Base-by-base conservation (phyloP, 2,113 vertebrate species). In the Heteronetta atricapilla region DNA sequence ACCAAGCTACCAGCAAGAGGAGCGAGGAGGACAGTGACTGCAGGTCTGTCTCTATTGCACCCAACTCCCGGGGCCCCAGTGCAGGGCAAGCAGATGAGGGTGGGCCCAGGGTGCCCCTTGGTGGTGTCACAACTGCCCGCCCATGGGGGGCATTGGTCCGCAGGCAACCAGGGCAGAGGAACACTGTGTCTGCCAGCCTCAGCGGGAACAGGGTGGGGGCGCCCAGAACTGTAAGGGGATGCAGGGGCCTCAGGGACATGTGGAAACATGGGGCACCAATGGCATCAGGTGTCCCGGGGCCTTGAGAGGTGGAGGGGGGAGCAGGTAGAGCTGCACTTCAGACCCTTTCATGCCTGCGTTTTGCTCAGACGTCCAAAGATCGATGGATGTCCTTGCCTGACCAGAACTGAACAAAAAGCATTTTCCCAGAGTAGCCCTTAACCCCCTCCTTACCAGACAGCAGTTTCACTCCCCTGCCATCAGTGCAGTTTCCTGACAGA, bases 131-230 rank as follows among this genome's bases (percentile, higher is more conserved):
- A 59, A 10, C 31, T 64, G 42, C 25, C 42, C 55, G 11, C 59
- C 31, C 6, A 2, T 2, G 0, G 29, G 25, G 17, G 44, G 5
- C 44, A 82, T 15, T 8, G 1, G 38, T 82, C 40, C 46, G 56
- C 62, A 55, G 28, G 76, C 75, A 75, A 58, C n/a, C 1, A 2
- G 66, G 33, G 62, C 33, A 82, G 15, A 72, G 42, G 3, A 67
- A 22, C 29, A 82, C 48, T 8, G 10, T 1, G 4, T 69, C 59
- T 66, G 23, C 68, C n/a, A 85, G 33, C 72, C 40, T 93, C 31
- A 67, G 55, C 6, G 22, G n/a, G 36, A 14, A 28, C 46, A 77
- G 62, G 46, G 26, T 77, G 23, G 1, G 8, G 42, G 53, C 2
- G 17, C 62, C 70, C 58, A 82, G 42, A 69, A 81, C 69, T 2